Conservation (phyloP, 2,797 vertebrate genomes). For the Sebastes miniatus region DNA sequence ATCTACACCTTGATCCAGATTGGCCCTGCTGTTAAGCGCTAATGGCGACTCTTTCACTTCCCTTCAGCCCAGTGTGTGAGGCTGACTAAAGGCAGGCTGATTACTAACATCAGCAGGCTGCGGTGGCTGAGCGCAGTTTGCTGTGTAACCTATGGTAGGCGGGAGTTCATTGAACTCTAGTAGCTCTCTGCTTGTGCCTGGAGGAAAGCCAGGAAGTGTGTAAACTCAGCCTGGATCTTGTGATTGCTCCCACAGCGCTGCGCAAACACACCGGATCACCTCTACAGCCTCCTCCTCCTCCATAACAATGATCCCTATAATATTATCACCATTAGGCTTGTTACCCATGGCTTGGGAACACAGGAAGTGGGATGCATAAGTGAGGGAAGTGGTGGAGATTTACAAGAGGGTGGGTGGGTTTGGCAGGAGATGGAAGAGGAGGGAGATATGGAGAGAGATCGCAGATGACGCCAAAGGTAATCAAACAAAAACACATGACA, state of each 20-base stretch:
- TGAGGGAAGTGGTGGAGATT: conserved; percentile 10
- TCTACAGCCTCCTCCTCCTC: not conserved
- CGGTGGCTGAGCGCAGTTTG: conserved; percentile 7
- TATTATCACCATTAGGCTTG: not conserved
- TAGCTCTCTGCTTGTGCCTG: conserved; percentile 50
- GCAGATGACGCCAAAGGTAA: conserved; percentile 19
- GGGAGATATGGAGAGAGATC: not conserved
- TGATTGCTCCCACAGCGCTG: conserved; percentile 53
- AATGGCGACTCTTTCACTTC: conserved; percentile 21
- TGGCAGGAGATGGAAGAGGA: not conserved
- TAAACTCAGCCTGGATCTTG: conserved; percentile 59
- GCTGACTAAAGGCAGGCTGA: conserved; percentile 21
- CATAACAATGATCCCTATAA: conserved; percentile 28
- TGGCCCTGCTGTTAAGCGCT: conserved; percentile 2
- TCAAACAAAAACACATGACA: not conserved
- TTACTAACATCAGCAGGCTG: conserved; percentile 18
- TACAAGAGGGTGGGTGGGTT: not conserved
- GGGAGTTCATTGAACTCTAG: conserved; percentile 70
- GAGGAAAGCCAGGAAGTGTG: conserved; percentile 55
- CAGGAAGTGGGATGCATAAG: conserved; percentile 38
- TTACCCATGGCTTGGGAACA: conserved; percentile 18
- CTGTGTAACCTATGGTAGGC: conserved; percentile 40
- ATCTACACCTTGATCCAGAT: conserved; percentile 10
- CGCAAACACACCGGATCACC: conserved; percentile 48
- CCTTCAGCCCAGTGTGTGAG: not conserved